Evolutionary conservation across 2,888 invertebrate species (phyloP), one percentile per base, ranked within the genome.

Genomic region (Caenorhabditis sp.): DNA sequence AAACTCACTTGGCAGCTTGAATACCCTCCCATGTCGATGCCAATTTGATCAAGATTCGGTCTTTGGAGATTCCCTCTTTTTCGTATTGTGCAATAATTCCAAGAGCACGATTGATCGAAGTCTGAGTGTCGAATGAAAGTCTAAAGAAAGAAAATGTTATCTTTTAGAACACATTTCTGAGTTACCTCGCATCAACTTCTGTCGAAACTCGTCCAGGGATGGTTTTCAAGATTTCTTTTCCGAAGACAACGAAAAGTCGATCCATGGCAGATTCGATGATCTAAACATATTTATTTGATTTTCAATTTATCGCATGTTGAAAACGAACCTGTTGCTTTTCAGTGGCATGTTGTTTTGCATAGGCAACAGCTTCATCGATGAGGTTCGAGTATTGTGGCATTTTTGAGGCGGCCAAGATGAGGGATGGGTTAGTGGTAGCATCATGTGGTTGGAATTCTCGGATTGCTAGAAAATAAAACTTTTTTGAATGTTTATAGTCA

Each of bases 1-100:
- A 26, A 8, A 27, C 59, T 59, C 90, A 94, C 94, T 92, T 93
- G 25, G 96, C 99, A 38, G 97, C 97, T 90, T 97, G 94, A 78
- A 99, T 97, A 31, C 99, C 97, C 90, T 99, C 99, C 99, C 99
- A 99, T 0, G 99, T 97, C 0, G 97, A 95, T 0, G 97, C 95
- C 79, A 99, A 90, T 89, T 99, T 99, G 80, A 99, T 97, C 23
- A 99, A 91, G 88, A 99, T 92, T 65, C 99, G 92, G 20, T 97
- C 94, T 88, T 95, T 97, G 73, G 91, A 90, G 64, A 99, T 93
- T 5, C 97, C 96, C 86, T 92, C 91, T 72, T 94, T 93, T 85
- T 94, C 92, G 89, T 97, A 99, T 87, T 97, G 90, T 64, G 92
- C 90, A 83, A 99, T 96, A 56, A 97, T 90, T 86, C 93, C 93